Evolutionary conservation across 2,113 vertebrate species (phyloP).

Genomic region (Oostethus manadensis): DNA sequence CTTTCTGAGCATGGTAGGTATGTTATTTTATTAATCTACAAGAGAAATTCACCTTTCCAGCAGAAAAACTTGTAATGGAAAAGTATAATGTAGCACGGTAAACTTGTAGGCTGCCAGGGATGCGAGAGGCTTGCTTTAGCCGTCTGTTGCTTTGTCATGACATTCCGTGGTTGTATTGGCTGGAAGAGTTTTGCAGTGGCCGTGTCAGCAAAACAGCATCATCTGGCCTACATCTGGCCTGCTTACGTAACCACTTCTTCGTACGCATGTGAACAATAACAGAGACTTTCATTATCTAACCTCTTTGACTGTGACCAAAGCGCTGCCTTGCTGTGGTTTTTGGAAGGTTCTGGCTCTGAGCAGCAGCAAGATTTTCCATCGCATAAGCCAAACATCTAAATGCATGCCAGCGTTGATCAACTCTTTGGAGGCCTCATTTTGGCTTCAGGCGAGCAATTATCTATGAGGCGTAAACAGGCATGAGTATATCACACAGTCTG

Average conservation of each 20-base stretch:
- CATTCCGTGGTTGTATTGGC: slow-evolving; percentile 4
- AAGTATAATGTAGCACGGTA: too few relatives aligned
- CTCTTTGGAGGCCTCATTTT: too few relatives aligned
- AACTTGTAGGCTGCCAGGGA: too few relatives aligned
- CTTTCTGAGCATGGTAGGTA: too few relatives aligned
- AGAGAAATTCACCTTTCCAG: too few relatives aligned
- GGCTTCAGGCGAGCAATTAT: neutral
- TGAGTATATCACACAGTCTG: neutral
- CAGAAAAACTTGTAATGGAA: too few relatives aligned
- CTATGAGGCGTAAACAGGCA: neutral
- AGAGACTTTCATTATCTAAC: slow-evolving; percentile 21
- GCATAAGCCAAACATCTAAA: slow-evolving; percentile 8
- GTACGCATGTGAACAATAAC: neutral
- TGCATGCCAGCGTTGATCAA: neutral
- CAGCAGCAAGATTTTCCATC: neutral
- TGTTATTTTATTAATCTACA: too few relatives aligned
- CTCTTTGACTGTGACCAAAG: slow-evolving; percentile 6
- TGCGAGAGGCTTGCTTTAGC: neutral
- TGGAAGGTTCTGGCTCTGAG: neutral
- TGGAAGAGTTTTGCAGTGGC: slow-evolving; percentile 17
- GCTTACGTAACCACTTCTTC: slow-evolving; percentile 39
- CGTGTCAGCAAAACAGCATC: slow-evolving; percentile 49
- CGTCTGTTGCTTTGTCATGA: too few relatives aligned
- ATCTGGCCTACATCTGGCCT: slow-evolving; percentile 43
- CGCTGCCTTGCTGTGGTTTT: neutral